Evolutionary conservation across 2,888 invertebrate genomes (phyloP).

Genomic region (Electrophaes corylata): DNA sequence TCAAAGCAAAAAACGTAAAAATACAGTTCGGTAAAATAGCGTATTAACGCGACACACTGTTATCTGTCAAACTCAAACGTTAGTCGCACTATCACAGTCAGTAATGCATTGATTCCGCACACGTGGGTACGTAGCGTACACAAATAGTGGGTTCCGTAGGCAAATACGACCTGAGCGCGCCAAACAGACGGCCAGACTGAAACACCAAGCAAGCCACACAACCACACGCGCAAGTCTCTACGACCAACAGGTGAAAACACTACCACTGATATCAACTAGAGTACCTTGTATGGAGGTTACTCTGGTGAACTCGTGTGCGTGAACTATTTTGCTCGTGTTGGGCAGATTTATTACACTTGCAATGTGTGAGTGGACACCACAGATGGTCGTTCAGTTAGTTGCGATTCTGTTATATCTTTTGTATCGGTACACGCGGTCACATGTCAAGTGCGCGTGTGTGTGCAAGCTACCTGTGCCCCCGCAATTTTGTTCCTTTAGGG

Average conservation of each 20-base stretch:
- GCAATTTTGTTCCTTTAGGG: constrained; percentile 76
- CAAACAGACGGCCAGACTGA: constrained; percentile 78
- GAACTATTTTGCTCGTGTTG: constrained; percentile 77
- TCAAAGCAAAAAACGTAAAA: constrained; percentile 2
- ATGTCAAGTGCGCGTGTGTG: constrained; percentile 73
- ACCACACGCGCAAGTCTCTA: constrained; percentile 60
- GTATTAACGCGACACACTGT: constrained; percentile 54
- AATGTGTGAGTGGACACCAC: constrained; percentile 61
- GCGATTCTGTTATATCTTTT: constrained; percentile 60
- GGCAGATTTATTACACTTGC: constrained; percentile 69
- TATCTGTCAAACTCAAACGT: constrained; percentile 64
- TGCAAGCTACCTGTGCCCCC: constrained; percentile 73
- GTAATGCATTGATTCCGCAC: constrained; percentile 63
- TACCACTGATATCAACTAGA: constrained; percentile 71
- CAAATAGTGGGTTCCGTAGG: constrained; percentile 38
- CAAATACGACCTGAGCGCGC: constrained; percentile 76
- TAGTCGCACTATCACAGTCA: constrained; percentile 69
- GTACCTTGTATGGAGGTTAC: constrained; percentile 77
- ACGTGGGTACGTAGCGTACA: constrained; percentile 56
- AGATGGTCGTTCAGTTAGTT: constrained; percentile 37
- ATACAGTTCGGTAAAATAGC: constrained; percentile 7
- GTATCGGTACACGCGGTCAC: constrained; percentile 69
- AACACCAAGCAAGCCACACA: constrained; percentile 69
- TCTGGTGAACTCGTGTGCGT: constrained; percentile 68
- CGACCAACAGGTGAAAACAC: constrained; percentile 79